Evolutionary conservation across 1,140 invertebrate species (phyloP), one percentile per base, ranked within the genome.

Genomic region (Platyscapa corneri): DNA sequence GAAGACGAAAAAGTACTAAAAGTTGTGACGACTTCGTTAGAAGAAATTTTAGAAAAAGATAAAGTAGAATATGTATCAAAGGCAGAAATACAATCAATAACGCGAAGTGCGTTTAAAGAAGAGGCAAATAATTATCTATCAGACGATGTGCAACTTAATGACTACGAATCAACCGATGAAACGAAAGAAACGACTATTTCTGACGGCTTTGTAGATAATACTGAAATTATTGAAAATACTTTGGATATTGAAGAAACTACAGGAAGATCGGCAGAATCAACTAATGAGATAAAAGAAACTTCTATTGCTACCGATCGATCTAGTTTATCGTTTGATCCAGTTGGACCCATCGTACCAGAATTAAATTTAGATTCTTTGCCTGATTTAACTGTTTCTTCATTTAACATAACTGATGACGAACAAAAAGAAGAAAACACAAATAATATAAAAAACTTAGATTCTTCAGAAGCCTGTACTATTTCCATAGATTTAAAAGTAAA

Each of bases 311-410:
- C 87, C 20, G 90, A 91, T 82, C 83, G 82, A 16, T 88, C 87
- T 14, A 90, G 84, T 56, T 82, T 88, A 14, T 89, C 90, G 3
- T 75, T 88, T 56, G 91, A 92, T 81, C 82, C 85, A 0, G 83
- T 23, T 0, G 86, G 87, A 42, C 92, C 92, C 0, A 86, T 88
- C 49, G 89, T 93, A 27, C 92, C 92, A 0, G 93, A 93, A 78
- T 84, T 93, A 53, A 93, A 93, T 82, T 84, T 93, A 27, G 90
- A 93, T 65, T 90, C 91, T 27, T 89, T 93, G 10, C 90, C 90
- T 34, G 93, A 93, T 81, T 84, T 89, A 10, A 92, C 92, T 0
- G 88, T 91, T 18, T 92, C 91, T 0, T 92, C 91, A 0, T 90
- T 91, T 64, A 89, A 88, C 42, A 86, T 90, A 16, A 88, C 88